Evolutionary conservation across 2,113 vertebrate genomes (phyloP), one percentile per base, ranked within the genome.

Genomic region (Ochotona curzoniae): DNA sequence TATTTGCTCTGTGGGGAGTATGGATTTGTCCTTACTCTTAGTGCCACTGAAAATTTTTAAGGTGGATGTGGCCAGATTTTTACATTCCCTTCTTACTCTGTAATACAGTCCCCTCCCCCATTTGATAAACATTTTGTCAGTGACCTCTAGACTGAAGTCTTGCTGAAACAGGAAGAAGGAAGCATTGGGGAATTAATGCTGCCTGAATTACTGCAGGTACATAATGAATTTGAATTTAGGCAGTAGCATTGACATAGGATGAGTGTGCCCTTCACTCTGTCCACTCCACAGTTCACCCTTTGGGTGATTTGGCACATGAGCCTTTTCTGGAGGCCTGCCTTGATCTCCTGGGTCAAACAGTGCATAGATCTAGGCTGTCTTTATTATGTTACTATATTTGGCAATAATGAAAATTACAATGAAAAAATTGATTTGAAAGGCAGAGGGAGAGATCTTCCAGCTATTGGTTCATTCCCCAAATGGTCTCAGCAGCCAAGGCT

Each of bases 91-190:
- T 20, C n/a, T 81, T 23, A 21, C 23, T 87, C n/a, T 13, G 30
- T 86, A 44, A 44, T 44, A 44, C 38, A 44, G 38, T 44, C 38
- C 38, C n/a, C 63, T 83, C 51, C 66, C 11, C n/a, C 86, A 89
- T 67, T 13, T 87, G 70, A 66, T 84, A 73, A 49, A 91, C 23
- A 84, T 79, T 95, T 87, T 84, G 49, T 32, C 90, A 73, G 71
- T 91, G 14, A 57, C 76, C 6, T 28, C 44, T 91, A 85, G 82
- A 73, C 74, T 90, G 92, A 82, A 93, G 30, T 8, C 69, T 92
- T 96, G 38, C 32, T 86, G 78, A 97, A 78, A 82, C 25, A 90
- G 78, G 47, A 89, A 90, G 73, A 70, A 89, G 67, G 49, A 89
- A 75, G 67, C 75, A 51, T 81, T 94, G 66, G 69, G 32, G 87